Percentiles rank a stretch among this genome's conserved stretches.
phyloP scores from a whole-genome alignment of 2,888 invertebrate genomes.

The Helleia helle region DNA sequence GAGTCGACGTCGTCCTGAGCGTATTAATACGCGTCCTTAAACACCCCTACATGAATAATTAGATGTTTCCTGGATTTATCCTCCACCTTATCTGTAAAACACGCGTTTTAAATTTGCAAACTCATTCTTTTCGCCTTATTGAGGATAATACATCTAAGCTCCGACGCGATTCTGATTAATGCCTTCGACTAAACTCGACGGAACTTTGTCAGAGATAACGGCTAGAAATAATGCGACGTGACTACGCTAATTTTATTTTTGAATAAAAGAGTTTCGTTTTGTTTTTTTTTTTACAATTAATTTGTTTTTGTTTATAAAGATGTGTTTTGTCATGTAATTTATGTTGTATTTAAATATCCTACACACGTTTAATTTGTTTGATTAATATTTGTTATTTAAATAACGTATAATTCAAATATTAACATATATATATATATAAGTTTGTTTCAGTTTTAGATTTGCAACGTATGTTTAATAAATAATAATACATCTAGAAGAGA shows the following conservation, averaged over 20 bases:
- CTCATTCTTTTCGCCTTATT: slow-evolving; percentile 70
- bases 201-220: slow-evolving; percentile 68
- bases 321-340: too few species aligned
- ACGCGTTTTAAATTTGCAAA: slow-evolving; percentile 69
- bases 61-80: slow-evolving; percentile 64
- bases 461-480: too few species aligned
- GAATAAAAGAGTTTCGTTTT: slow-evolving; percentile 18
- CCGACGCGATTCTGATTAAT: slow-evolving; percentile 69
- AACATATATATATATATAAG: too few species aligned
- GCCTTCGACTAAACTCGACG: slow-evolving; percentile 50
- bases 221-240: slow-evolving; percentile 69
- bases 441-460: too few species aligned
- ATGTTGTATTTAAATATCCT: too few species aligned
- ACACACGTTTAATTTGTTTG: too few species aligned
- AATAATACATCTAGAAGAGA: too few species aligned
- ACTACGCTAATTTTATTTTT: slow-evolving; percentile 60
- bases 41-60: slow-evolving; percentile 73
- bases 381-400: too few species aligned
- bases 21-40: slow-evolving; percentile 64
- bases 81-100: slow-evolving; percentile 60
- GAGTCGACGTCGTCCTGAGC: slow-evolving; percentile 36
- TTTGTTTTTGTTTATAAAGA: too few species aligned
- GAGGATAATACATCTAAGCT: slow-evolving; percentile 67
- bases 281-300: too few species aligned
- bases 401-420: too few species aligned